A percentile compares a stretch with the other conserved stretches of the same genome.
Evolutionary conservation across 2,797 vertebrate species (phyloP).

Genomic region (Cygnus olor): DNA sequence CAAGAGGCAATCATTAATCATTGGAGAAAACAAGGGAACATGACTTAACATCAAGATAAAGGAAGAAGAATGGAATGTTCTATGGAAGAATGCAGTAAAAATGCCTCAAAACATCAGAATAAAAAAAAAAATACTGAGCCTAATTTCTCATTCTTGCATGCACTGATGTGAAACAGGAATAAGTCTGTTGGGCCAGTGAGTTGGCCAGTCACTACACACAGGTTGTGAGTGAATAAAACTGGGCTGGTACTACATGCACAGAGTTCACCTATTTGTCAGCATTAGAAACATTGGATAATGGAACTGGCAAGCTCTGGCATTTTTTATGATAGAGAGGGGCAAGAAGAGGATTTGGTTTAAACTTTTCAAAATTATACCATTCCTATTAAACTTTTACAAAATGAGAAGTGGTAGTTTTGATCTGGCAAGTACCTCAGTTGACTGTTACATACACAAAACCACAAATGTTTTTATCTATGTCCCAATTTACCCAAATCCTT

Average conservation of each 20-base stretch:
- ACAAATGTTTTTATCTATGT: neutral
- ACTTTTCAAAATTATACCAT: neutral
- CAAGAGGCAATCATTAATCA: neutral
- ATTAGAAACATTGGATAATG: neutral
- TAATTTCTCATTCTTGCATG: neutral
- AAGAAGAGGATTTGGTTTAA: neutral
- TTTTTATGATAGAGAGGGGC: neutral
- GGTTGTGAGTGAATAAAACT: neutral
- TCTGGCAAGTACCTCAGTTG: neutral
- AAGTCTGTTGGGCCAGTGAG: neutral
- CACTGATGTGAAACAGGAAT: neutral
- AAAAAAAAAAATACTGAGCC: constrained; percentile 3
- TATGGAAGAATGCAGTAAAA: constrained; percentile 15
- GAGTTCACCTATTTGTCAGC: neutral
- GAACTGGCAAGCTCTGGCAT: neutral
- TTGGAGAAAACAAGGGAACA: neutral
- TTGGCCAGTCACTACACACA: neutral
- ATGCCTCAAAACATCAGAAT: constrained; percentile 10
- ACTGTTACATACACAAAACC: neutral
- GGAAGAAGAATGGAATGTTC: constrained; percentile 47
- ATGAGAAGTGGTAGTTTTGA: neutral
- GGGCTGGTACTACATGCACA: neutral
- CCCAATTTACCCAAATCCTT: neutral
- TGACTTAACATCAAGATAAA: constrained; percentile 38
- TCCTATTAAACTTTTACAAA: neutral